Evolutionary conservation across 1,140 invertebrate species (phyloP), one percentile per base, ranked within the genome.

Genomic region (Cotesia vestalis): DNA sequence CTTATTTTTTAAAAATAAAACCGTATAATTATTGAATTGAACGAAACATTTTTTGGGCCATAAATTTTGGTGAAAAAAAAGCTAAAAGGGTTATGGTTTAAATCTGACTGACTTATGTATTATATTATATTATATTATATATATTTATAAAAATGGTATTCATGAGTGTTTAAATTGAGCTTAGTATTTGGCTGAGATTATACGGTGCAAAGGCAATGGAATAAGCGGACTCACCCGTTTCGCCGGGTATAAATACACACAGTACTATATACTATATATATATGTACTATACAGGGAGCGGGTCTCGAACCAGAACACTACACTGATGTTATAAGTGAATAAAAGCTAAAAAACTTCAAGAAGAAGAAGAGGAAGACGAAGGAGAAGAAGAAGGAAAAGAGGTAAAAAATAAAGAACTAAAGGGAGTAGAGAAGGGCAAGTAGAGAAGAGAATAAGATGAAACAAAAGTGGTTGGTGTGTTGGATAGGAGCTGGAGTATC

Each of bases 391-490:
- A 51, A 64, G 57, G 17, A n/a, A 38, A 35, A 40, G 14, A 66
- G 38, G 11, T 8, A 52, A 52, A 71, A 35, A n/a, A 53, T 64
- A 20, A 63, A 71, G 35, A 71, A 64, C 11, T 46, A 57, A 35
- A 61, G 53, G 36, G 61, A 66, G 38, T 40, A 71, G 57, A 71
- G 66, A 66, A 64, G 14, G 27, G 62, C 69, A 46, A 46, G 40
- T 9, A 46, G 5, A 46, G 40, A 46, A 46, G 40, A 46, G 40
- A 46, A 46, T 46, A 46, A 46, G 40, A 46, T 46, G 40, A 46
- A 46, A 46, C 40, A 46, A 46, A 46, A 46, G 40, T 46, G 40
- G 40, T 46, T 46, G 40, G 40, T 46, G 40, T 46, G 40, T 27
- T 27, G 27, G 27, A 27, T 27, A 27, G 27, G 27, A 27, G 27